Percentiles rank a stretch among this genome's conserved stretches.
Evolutionary conservation across 2,113 vertebrate genomes (phyloP).

Genomic region (Centropus bengalensis): DNA sequence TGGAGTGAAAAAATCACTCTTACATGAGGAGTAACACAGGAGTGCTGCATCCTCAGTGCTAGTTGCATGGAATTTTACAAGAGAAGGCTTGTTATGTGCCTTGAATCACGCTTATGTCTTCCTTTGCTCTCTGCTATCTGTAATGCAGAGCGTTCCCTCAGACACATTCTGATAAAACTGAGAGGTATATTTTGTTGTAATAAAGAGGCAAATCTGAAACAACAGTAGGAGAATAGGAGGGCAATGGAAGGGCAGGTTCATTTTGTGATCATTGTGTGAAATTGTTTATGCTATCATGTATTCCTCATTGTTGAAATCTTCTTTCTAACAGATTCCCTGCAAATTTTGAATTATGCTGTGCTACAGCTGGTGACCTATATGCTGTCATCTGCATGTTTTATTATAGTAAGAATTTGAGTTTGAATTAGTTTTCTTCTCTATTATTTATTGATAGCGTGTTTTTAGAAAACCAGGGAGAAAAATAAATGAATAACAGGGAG

Average conservation of each 20-base stretch:
- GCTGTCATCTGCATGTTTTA: slow-evolving; percentile 32
- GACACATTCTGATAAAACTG: not conserved
- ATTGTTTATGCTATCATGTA: slow-evolving; percentile 43
- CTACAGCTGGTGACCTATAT: slow-evolving; percentile 70
- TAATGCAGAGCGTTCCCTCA: not conserved
- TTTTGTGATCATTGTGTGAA: slow-evolving; percentile 56
- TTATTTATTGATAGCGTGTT: slow-evolving; percentile 57
- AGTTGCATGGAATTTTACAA: not conserved
- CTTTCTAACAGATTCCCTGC: slow-evolving; percentile 23
- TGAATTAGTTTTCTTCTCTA: slow-evolving; percentile 34
- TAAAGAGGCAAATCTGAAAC: slow-evolving; percentile 32
- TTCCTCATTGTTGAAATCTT: slow-evolving; percentile 37
- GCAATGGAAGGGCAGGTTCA: slow-evolving; percentile 51
- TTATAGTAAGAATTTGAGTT: slow-evolving; percentile 38
- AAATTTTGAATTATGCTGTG: slow-evolving; percentile 20
- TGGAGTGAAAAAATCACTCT: not conserved
- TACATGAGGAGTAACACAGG: not conserved
- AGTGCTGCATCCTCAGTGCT: not conserved
- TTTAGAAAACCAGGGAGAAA: not conserved
- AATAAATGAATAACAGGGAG: not conserved
- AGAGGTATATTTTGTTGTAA: not conserved
- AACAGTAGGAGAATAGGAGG: slow-evolving; percentile 36
- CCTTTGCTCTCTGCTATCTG: not conserved
- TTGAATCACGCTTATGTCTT: not conserved
- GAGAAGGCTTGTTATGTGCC: not conserved